phyloP scores from a whole-genome alignment of 2,888 invertebrate genomes.

The Calameuta filiformis region DNA sequence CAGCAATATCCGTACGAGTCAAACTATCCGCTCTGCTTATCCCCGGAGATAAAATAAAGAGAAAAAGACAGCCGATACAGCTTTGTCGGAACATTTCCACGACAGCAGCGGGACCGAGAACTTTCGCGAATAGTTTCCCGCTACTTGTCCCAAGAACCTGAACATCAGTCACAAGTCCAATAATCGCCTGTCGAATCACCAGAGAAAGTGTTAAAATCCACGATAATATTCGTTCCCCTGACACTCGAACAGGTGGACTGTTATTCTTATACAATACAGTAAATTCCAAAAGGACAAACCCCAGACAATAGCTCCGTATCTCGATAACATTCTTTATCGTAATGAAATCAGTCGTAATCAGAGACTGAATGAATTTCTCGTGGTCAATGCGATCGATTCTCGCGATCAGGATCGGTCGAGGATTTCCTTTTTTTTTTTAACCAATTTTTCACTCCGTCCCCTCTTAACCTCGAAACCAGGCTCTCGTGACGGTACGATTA shows the following conservation, averaged over 20 bases:
- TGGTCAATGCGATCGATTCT: neutral
- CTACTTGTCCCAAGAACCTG: neutral
- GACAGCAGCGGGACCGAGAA: neutral
- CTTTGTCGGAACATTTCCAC: neutral
- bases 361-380: neutral
- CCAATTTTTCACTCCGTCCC: slow-evolving; percentile 14
- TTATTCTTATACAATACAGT: neutral
- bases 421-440: neutral
- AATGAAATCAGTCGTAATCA: neutral
- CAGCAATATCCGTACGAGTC: neutral
- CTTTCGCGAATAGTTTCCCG: neutral
- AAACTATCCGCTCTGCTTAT: neutral
- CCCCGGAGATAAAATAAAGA: neutral
- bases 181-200: neutral
- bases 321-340: neutral
- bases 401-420: neutral
- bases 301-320: neutral
- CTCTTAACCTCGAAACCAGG: slow-evolving; percentile 11
- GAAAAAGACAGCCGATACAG: neutral
- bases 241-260: neutral
- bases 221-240: neutral
- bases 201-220: neutral
- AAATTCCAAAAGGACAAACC: neutral
- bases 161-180: neutral
- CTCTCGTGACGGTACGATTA: slow-evolving; percentile 19